phyloP scores from a whole-genome alignment of 2,113 vertebrate species.

The Electrona antarctica region DNA sequence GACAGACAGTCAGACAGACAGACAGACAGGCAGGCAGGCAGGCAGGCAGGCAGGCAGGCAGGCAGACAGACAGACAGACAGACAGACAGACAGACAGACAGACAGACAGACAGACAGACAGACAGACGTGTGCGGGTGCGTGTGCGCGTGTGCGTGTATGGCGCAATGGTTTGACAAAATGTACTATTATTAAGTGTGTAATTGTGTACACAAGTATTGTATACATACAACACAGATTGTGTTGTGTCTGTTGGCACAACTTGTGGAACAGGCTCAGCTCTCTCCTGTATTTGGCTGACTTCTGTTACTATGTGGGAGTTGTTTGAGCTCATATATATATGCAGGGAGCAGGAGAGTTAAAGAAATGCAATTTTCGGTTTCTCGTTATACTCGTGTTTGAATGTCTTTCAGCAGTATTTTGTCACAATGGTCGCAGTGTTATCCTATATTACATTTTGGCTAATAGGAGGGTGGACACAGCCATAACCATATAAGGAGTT shows the following conservation, averaged over 20 bases:
- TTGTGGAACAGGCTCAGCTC: constrained; percentile 5
- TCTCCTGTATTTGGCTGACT: constrained; percentile 28
- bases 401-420: constrained; percentile 6
- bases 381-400: constrained; percentile 20
- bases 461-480: too few relatives aligned
- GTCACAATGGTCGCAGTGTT: constrained; percentile 2
- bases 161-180: background rate
- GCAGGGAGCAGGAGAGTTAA: background rate
- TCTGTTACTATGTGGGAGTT: constrained; percentile 36
- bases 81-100: constrained; percentile 25
- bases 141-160: constrained; percentile 15
- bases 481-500: too few relatives aligned
- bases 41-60: too few relatives aligned
- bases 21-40: too few relatives aligned
- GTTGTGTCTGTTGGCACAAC: constrained; percentile 1
- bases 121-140: constrained; percentile 31
- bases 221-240: constrained; percentile 34
- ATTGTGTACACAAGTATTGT: constrained; percentile 44
- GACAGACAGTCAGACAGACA: too few relatives aligned
- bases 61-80: constrained; percentile 7
- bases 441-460: background rate
- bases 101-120: constrained; percentile 24
- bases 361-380: constrained; percentile 13
- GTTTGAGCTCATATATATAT: constrained; percentile 2
- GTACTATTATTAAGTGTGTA: background rate